A percentile compares a stretch with the other conserved stretches of the same genome.
Evolutionary conservation across 1,140 invertebrate genomes (phyloP).

Genomic region (Zaprionus ornatus): DNA sequence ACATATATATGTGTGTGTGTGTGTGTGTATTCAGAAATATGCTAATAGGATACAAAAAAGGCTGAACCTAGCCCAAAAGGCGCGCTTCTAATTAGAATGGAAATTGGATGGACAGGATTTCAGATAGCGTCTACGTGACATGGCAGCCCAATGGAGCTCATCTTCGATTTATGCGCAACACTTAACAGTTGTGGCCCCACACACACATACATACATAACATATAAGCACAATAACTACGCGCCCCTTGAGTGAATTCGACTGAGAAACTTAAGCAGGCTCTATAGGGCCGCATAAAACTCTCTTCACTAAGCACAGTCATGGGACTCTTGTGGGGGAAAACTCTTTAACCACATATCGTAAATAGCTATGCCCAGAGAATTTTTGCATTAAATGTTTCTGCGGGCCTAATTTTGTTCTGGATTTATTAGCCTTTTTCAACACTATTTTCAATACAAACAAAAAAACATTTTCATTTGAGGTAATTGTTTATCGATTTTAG

Average conservation of each 20-base stretch:
- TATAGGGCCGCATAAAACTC: not conserved
- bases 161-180: conserved; percentile 15
- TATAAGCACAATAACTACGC: not conserved
- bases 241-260: not conserved
- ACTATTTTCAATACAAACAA: too few relatives aligned
- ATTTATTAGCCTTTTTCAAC: too few relatives aligned
- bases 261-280: not conserved
- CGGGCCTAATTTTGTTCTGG: too few relatives aligned
- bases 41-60: conserved; percentile 52
- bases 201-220: not conserved
- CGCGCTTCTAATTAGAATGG: conserved; percentile 66
- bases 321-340: not conserved
- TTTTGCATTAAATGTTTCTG: not conserved
- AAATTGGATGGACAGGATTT: conserved; percentile 67
- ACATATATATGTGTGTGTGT: conserved; percentile 7
- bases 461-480: too few relatives aligned
- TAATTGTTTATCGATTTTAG: too few relatives aligned
- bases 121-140: conserved; percentile 55
- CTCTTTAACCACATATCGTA: not conserved
- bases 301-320: not conserved
- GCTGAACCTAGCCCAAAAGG: conserved; percentile 10
- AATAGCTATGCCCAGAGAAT: not conserved
- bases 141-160: conserved; percentile 41
- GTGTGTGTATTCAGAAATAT: conserved; percentile 47
- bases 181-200: not conserved